Percentiles rank a stretch among this genome's conserved stretches.
Evolutionary conservation across 2,113 vertebrate species (phyloP).

Genomic region (Lepidothrix coronata): DNA sequence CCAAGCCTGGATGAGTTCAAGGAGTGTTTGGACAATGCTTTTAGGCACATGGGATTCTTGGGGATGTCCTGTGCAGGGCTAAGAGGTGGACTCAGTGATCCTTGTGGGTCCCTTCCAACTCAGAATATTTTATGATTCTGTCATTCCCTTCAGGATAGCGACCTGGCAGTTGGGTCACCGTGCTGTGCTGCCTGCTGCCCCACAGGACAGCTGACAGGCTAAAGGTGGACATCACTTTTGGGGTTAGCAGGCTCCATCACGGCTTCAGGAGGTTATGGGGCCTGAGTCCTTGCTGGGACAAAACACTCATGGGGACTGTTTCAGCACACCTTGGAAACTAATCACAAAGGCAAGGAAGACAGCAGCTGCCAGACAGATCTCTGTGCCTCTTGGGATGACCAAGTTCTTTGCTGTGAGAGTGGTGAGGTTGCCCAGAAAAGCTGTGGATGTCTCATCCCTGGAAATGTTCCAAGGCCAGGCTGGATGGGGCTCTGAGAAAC

Average conservation of each 20-base stretch:
- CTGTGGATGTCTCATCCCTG: not conserved
- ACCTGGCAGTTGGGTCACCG: not conserved
- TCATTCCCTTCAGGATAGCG: not conserved
- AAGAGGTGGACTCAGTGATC: accelerated
- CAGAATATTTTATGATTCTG: not conserved
- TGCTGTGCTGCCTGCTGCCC: not conserved
- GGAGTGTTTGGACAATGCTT: not conserved
- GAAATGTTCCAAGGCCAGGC: not conserved
- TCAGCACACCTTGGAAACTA: not conserved
- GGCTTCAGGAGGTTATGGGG: not conserved
- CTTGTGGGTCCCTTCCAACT: not conserved
- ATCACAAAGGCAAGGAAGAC: accelerated
- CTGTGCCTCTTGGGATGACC: not conserved
- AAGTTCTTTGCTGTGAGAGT: not conserved
- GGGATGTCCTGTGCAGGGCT: not conserved
- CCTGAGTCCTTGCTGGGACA: not conserved
- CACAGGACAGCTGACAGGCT: too few species aligned
- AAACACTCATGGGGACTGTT: accelerated
- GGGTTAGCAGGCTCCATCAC: not conserved
- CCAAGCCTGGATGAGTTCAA: not conserved
- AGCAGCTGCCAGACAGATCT: too few species aligned
- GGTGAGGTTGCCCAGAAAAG: not conserved
- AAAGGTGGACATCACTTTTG: accelerated
- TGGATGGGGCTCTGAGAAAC: not conserved
- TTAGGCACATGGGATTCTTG: accelerated